Evolutionary conservation across 2,797 vertebrate species (phyloP).

Genomic region (Sebastes flavidus): DNA sequence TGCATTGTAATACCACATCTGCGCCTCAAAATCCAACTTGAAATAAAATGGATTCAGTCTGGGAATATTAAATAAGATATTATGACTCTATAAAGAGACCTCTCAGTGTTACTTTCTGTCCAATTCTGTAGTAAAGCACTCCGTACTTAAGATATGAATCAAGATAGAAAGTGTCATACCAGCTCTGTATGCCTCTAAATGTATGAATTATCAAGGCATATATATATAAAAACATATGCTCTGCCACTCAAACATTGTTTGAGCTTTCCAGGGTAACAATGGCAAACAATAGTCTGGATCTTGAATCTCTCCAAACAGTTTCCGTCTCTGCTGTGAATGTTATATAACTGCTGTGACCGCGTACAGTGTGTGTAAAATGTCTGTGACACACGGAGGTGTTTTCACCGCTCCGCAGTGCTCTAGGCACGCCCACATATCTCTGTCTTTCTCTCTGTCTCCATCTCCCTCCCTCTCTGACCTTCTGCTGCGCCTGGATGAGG

Average conservation of each 20-base stretch:
- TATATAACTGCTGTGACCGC: constrained; percentile 59
- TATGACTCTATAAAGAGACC: constrained; percentile 13
- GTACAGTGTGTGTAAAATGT: constrained; percentile 60
- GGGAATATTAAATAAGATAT: constrained; percentile 17
- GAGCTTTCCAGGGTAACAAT: constrained; percentile 19
- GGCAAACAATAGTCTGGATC: constrained; percentile 42
- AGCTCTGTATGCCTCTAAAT: background rate
- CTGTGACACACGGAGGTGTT: constrained; percentile 73
- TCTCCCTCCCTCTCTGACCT: constrained; percentile 69
- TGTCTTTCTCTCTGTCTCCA: constrained; percentile 62
- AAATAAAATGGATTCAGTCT: constrained; percentile 7
- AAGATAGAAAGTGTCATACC: background rate
- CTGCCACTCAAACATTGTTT: background rate
- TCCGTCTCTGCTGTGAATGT: constrained; percentile 43
- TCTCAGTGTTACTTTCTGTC: constrained; percentile 5
- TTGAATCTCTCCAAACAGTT: constrained; percentile 39
- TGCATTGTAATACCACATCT: constrained; percentile 17
- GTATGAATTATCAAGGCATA: background rate
- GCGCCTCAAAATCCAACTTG: background rate
- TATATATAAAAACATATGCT: background rate
- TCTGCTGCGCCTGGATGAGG: constrained; percentile 61
- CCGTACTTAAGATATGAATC: background rate
- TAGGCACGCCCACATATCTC: constrained; percentile 61
- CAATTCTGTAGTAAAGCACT: background rate
- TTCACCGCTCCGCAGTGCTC: constrained; percentile 57